These are phyloP conservation scores for Hyposmocoma kahamanoa DNA, from an alignment of 1,140 invertebrate species.

Conservation along the genomic window DNA sequence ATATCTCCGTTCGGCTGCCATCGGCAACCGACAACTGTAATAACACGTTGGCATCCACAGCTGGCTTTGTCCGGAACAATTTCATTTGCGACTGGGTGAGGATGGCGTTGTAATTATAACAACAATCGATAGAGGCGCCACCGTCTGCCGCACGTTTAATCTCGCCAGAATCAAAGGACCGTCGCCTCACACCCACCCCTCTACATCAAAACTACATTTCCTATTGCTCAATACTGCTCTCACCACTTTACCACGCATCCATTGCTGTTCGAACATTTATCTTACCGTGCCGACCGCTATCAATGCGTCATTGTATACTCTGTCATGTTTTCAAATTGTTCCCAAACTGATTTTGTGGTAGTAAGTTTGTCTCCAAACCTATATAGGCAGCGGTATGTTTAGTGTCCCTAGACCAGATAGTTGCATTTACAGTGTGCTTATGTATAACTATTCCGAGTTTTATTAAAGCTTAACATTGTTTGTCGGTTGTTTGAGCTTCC, in stretches of 20 bases:
- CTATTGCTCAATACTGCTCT: conserved; percentile 16
- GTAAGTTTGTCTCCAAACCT: conserved; percentile 64
- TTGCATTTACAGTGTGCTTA: conserved; percentile 64
- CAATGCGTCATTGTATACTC: conserved; percentile 29
- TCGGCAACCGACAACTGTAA: conserved; percentile 41
- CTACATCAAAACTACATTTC: conserved; percentile 40
- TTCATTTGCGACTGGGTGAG: conserved; percentile 72
- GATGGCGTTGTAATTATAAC: conserved; percentile 72
- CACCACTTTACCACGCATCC: neutral
- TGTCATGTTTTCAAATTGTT: conserved; percentile 28
- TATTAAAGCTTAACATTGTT: conserved; percentile 65
- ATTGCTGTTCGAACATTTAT: conserved; percentile 16
- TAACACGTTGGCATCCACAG: conserved; percentile 59
- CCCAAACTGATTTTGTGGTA: conserved; percentile 41
- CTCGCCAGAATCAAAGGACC: conserved; percentile 72
- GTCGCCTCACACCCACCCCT: conserved; percentile 60
- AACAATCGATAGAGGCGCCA: conserved; percentile 73
- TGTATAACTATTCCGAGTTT: conserved; percentile 60
- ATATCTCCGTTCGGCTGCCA: conserved; percentile 21
- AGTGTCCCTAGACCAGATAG: conserved; percentile 64
- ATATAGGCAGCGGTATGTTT: conserved; percentile 61
- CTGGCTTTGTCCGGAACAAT: conserved; percentile 68
- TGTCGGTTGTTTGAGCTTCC: conserved; percentile 15
- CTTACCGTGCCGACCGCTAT: neutral
- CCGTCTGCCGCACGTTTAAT: conserved; percentile 73